Percentiles rank a stretch among this genome's conserved stretches.
These are phyloP conservation scores for Nymphicus hollandicus DNA, from an alignment of 2,113 vertebrate genomes.

Conservation along the genomic window DNA sequence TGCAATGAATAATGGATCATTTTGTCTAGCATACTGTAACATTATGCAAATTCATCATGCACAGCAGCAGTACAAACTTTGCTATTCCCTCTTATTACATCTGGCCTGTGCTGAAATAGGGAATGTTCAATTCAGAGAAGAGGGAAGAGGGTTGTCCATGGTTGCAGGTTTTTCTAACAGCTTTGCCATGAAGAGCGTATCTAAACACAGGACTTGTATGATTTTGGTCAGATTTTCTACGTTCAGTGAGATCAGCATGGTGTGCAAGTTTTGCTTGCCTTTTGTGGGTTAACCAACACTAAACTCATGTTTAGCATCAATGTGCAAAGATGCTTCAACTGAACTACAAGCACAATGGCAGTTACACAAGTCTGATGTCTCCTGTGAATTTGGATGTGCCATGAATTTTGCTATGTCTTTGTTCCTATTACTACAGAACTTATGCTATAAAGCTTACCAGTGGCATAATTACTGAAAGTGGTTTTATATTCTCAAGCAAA, in stretches of 20 bases:
- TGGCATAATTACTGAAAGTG: background rate
- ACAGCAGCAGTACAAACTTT: conserved; percentile 27
- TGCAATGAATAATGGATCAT: conserved; percentile 66
- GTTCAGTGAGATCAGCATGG: background rate
- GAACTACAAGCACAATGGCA: background rate
- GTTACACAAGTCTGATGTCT: background rate
- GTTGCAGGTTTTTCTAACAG: background rate
- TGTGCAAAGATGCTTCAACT: background rate
- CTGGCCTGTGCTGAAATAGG: background rate
- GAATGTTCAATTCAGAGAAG: background rate
- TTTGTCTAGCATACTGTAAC: conserved; percentile 61
- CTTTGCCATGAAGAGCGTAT: background rate
- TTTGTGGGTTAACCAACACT: background rate
- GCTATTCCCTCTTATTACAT: conserved; percentile 10
- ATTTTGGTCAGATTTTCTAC: background rate
- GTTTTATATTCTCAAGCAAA: background rate
- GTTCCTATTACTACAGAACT: background rate
- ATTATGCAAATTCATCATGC: conserved; percentile 37
- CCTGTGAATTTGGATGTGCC: background rate
- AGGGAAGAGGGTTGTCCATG: background rate
- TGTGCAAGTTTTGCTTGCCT: background rate
- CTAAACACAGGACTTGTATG: background rate
- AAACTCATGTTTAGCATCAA: background rate
- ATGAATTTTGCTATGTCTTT: background rate
- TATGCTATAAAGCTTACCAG: background rate